phyloP scores from a whole-genome alignment of 2,797 vertebrate genomes.

The Rousettus madagascariensis region DNA sequence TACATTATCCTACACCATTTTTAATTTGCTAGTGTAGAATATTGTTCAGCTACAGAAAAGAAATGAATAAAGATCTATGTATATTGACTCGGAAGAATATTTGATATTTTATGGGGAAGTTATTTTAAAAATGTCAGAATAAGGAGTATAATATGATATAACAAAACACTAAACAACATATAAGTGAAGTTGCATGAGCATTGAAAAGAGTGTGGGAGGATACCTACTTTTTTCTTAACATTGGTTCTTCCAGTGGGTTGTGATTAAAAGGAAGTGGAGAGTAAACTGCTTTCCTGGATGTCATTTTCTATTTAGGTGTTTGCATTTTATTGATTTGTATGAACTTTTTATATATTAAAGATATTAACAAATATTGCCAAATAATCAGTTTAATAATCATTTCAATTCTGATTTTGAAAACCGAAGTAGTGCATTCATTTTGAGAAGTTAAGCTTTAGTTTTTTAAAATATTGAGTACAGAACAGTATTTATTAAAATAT shows the following conservation, averaged over 20 bases:
- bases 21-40: background rate
- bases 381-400: background rate
- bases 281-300: background rate
- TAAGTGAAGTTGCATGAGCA: background rate
- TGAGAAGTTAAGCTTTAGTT: background rate
- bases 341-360: background rate
- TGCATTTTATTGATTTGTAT: slow-evolving; percentile 27
- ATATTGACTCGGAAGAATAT: background rate
- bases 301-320: slow-evolving; percentile 33
- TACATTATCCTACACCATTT: background rate
- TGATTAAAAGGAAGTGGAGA: background rate
- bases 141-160: background rate
- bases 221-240: background rate
- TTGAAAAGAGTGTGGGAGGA: background rate
- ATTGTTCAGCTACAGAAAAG: slow-evolving; percentile 13
- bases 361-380: slow-evolving; percentile 24
- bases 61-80: background rate
- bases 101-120: background rate
- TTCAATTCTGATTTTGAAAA: slow-evolving; percentile 40
- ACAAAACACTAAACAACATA: background rate
- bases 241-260: background rate
- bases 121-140: background rate
- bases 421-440: background rate
- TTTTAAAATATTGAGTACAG: background rate
- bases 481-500: slow-evolving; percentile 36